Evolutionary conservation across 1,140 invertebrate genomes (phyloP).

Genomic region (Bombus pyrosoma): DNA sequence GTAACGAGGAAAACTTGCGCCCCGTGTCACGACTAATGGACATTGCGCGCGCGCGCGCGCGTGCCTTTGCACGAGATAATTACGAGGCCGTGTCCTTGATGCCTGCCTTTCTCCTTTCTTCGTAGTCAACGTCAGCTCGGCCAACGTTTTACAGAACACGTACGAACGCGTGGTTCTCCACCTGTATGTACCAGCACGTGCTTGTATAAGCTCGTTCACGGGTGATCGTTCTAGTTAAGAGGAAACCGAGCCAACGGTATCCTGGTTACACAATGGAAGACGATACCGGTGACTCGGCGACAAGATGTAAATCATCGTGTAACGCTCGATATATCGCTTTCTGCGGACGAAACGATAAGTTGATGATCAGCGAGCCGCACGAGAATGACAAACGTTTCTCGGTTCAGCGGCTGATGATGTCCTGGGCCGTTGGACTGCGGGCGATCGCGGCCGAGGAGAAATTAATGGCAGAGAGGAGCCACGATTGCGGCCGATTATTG

Average conservation of each 20-base stretch:
- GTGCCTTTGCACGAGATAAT: constrained; percentile 56
- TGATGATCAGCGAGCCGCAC: constrained; percentile 45
- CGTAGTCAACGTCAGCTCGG: background rate
- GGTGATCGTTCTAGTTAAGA: background rate
- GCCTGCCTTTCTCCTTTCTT: constrained; percentile 42
- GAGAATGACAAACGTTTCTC: constrained; percentile 51
- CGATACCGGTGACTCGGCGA: constrained; percentile 59
- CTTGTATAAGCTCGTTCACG: background rate
- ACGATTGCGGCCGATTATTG: background rate
- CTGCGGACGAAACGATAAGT: constrained; percentile 58
- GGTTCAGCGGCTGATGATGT: constrained; percentile 47
- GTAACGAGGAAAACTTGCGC: constrained; percentile 59
- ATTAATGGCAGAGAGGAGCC: background rate
- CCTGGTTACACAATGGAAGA: constrained; percentile 42
- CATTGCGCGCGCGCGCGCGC: background rate
- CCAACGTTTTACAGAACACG: background rate
- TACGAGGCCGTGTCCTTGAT: constrained; percentile 38
- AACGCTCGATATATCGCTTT: constrained; percentile 54
- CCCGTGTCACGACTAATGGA: constrained; percentile 43
- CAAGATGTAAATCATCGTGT: constrained; percentile 68
- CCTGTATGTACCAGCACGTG: background rate
- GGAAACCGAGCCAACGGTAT: constrained; percentile 14
- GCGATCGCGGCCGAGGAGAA: background rate
- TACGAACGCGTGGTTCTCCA: background rate
- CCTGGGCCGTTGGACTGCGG: constrained; percentile 13